Conservation (phyloP, 2,888 invertebrate species). For the Euzetes globulus region DNA sequence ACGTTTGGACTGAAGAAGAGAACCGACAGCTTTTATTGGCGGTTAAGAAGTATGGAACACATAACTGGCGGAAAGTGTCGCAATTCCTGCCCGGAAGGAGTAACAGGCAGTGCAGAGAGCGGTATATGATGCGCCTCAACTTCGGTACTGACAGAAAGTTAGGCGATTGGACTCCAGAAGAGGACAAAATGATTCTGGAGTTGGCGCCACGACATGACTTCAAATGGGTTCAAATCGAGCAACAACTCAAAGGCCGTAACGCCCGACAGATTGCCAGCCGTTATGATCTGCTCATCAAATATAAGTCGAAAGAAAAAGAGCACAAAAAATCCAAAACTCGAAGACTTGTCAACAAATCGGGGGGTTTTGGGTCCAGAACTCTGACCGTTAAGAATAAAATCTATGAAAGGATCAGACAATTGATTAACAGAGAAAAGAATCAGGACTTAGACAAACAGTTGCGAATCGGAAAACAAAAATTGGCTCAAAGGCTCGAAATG, state of each 20-base stretch:
- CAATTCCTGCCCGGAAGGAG: constrained; percentile 38
- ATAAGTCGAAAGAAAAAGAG: not conserved
- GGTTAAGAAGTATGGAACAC: constrained; percentile 33
- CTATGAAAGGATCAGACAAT: constrained; percentile 6
- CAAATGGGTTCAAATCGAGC: constrained; percentile 31
- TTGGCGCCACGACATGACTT: constrained; percentile 55
- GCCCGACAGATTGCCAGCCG: constrained; percentile 31
- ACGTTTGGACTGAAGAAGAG: constrained; percentile 33
- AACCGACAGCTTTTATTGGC: constrained; percentile 38
- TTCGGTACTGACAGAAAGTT: constrained; percentile 36
- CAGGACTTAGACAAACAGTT: not conserved
- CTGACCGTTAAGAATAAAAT: constrained; percentile 9
- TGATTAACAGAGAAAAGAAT: not conserved
- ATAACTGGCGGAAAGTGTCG: constrained; percentile 38
- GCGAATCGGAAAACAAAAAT: constrained; percentile 11
- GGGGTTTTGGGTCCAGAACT: not conserved
- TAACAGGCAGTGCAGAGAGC: constrained; percentile 39
- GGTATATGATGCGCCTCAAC: constrained; percentile 37
- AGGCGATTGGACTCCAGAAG: constrained; percentile 59
- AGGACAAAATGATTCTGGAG: constrained; percentile 59
- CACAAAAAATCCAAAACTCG: not conserved
- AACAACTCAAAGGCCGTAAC: constrained; percentile 23
- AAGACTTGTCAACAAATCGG: not conserved
- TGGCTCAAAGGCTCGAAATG: constrained; percentile 1
- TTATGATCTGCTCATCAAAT: constrained; percentile 28